These are phyloP conservation scores for Poeciliopsis turneri DNA, from an alignment of 2,797 vertebrate genomes.

Conservation along the genomic window DNA sequence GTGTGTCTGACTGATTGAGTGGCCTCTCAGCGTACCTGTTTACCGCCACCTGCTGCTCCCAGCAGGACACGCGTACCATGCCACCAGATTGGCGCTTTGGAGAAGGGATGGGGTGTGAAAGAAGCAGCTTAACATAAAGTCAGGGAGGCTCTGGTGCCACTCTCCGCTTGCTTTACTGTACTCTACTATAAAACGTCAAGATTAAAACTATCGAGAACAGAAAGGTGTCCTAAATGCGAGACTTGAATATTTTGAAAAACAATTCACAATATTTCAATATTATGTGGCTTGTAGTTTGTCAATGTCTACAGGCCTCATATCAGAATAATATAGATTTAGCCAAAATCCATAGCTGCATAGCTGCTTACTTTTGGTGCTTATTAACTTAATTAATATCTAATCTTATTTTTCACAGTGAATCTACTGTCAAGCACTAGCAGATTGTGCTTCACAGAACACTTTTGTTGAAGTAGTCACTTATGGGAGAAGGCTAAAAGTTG, in stretches of 20 bases:
- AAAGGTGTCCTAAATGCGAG: background rate
- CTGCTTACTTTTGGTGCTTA: background rate
- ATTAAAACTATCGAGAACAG: background rate
- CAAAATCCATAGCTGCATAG: background rate
- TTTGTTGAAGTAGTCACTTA: background rate
- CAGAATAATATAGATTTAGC: background rate
- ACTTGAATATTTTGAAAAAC: background rate
- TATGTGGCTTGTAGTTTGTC: too few species aligned
- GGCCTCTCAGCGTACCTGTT: conserved; percentile 77
- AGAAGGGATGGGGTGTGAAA: conserved; percentile 60
- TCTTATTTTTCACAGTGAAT: background rate
- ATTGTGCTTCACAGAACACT: background rate
- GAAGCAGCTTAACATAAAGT: conserved; percentile 62
- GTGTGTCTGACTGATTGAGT: conserved; percentile 46
- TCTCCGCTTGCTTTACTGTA: conserved; percentile 21
- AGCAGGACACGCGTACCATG: conserved; percentile 51
- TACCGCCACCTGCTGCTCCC: conserved; percentile 78
- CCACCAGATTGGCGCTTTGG: conserved; percentile 67
- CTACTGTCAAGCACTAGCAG: background rate
- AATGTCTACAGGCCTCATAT: too few species aligned
- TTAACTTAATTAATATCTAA: background rate
- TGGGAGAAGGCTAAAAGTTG: background rate
- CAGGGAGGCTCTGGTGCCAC: conserved; percentile 41
- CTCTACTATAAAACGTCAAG: conserved; percentile 6
- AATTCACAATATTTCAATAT: background rate